Conservation (phyloP, 2,797 vertebrate species). For the Brachyrhaphis roseni region DNA sequence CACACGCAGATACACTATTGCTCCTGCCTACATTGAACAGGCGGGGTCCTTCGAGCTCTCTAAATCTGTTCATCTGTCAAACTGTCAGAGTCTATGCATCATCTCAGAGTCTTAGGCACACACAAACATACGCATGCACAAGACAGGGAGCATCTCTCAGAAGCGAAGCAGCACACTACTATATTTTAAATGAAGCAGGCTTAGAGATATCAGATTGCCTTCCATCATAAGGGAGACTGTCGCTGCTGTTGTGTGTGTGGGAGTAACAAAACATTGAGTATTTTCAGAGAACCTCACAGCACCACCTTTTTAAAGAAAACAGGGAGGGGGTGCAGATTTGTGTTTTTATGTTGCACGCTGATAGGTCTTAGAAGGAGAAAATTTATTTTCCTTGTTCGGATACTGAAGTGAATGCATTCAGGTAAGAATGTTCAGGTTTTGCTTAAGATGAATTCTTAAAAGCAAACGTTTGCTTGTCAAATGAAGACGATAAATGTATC, state of each 20-base stretch:
- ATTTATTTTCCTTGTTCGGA: constrained; percentile 60
- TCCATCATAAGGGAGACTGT: constrained; percentile 72
- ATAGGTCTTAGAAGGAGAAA: constrained; percentile 45
- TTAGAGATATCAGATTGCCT: constrained; percentile 74
- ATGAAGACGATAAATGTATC: constrained; percentile 1
- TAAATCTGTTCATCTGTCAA: constrained; percentile 86
- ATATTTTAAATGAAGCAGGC: constrained; percentile 77
- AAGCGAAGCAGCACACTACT: constrained; percentile 72
- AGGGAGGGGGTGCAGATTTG: constrained; percentile 41
- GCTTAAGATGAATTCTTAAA: constrained; percentile 26
- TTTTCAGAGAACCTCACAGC: constrained; percentile 65
- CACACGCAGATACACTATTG: constrained; percentile 40
- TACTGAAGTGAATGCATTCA: constrained; percentile 33
- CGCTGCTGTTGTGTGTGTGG: constrained; percentile 62
- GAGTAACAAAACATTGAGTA: constrained; percentile 75
- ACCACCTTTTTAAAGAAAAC: constrained; percentile 63
- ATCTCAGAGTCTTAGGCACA: constrained; percentile 67
- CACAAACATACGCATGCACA: constrained; percentile 43
- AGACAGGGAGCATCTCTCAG: constrained; percentile 68
- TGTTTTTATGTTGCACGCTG: constrained; percentile 51
- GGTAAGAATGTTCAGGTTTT: constrained; percentile 27
- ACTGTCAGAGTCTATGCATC: constrained; percentile 84
- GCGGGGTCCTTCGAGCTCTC: constrained; percentile 79
- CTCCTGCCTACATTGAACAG: constrained; percentile 75
- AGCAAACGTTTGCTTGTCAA: constrained; percentile 33